Conservation (phyloP, 2,797 vertebrate genomes). For the Myiotriccus ornatus region DNA sequence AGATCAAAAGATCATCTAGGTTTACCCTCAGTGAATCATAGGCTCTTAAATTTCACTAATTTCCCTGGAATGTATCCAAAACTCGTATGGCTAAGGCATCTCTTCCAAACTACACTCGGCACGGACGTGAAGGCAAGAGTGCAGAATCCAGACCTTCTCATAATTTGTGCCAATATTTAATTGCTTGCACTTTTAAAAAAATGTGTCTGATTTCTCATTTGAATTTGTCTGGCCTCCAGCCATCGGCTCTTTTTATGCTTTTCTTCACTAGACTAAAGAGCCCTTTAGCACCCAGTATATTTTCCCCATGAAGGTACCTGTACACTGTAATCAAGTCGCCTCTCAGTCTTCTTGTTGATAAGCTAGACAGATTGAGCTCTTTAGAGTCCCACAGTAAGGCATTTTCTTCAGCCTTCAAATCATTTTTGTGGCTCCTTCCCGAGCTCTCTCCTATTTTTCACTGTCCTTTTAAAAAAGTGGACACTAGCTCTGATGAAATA, state of each 20-base stretch:
- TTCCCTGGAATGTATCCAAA: not conserved
- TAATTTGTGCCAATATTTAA: not conserved
- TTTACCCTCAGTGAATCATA: not conserved
- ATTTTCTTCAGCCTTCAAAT: conserved; percentile 47
- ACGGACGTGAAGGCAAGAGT: not conserved
- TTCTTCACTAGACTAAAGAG: conserved; percentile 13
- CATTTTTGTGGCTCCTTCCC: conserved; percentile 18
- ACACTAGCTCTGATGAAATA: conserved; percentile 52
- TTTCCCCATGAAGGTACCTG: conserved; percentile 39
- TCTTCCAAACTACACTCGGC: not conserved
- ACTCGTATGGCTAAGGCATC: not conserved
- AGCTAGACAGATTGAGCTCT: conserved; percentile 42
- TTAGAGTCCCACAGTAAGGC: conserved; percentile 14
- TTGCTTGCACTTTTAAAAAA: not conserved
- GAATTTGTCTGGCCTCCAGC: not conserved
- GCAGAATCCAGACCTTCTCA: not conserved
- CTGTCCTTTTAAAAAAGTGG: conserved; percentile 44
- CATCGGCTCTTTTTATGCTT: not conserved
- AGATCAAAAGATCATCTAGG: not conserved
- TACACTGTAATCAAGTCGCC: conserved; percentile 45
- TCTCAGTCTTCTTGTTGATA: conserved; percentile 56
- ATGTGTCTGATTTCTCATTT: not conserved
- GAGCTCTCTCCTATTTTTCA: conserved; percentile 51
- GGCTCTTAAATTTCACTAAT: not conserved
- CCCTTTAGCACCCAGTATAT: conserved; percentile 22